These are phyloP conservation scores for Apistogramma diplotaenia DNA, from an alignment of 2,113 vertebrate species.

Conservation along the genomic window DNA sequence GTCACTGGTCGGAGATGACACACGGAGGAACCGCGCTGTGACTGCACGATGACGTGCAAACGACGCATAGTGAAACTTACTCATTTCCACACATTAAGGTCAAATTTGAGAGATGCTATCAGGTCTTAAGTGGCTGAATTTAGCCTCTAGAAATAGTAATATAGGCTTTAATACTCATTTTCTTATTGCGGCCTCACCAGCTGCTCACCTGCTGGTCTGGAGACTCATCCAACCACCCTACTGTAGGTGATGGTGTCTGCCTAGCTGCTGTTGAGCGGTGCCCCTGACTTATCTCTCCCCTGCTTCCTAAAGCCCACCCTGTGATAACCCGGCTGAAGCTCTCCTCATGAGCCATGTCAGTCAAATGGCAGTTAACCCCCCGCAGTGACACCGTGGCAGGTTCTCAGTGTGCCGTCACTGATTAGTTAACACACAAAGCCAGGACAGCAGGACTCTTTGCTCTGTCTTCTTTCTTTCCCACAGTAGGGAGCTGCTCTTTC, in stretches of 20 bases:
- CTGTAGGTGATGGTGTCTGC: not conserved
- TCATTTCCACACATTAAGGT: constrained; percentile 16
- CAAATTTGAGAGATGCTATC: not conserved
- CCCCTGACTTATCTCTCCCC: constrained; percentile 1
- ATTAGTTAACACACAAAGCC: constrained; percentile 77
- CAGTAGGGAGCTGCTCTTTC: constrained; percentile 40
- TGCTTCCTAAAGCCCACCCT: constrained; percentile 49
- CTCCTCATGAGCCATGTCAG: constrained; percentile 7
- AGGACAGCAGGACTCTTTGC: constrained; percentile 42
- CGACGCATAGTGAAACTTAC: constrained; percentile 7
- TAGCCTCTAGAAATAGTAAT: not conserved
- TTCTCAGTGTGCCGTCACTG: constrained; percentile 53
- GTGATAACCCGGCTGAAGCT: constrained; percentile 14
- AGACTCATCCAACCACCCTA: not conserved
- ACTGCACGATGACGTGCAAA: constrained; percentile 39
- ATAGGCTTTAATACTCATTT: not conserved
- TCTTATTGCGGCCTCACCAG: constrained; percentile 3
- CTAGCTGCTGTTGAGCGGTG: not conserved
- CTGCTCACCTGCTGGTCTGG: constrained; percentile 31
- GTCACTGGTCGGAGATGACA: constrained; percentile 63
- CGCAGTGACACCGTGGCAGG: constrained; percentile 49
- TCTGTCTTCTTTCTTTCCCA: constrained; percentile 29
- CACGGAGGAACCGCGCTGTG: not conserved
- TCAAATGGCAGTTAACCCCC: constrained; percentile 44
- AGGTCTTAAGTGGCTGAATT: not conserved